phyloP scores from a whole-genome alignment of 2,113 vertebrate species.

The Boulengeromyrus knoepffleri region DNA sequence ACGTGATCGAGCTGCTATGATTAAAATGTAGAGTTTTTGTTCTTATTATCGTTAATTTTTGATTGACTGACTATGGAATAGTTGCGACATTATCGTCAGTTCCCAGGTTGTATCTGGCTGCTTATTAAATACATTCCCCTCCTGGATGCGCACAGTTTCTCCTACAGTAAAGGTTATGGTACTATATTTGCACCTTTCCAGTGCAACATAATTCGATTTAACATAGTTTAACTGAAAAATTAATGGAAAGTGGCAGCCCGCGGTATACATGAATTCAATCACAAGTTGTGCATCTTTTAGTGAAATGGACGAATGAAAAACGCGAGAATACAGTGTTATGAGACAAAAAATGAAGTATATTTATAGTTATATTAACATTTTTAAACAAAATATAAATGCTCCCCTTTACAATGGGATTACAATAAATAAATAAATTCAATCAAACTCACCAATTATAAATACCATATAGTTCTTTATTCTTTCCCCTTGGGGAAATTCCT shows the following conservation, averaged over 20 bases:
- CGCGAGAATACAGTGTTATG: constrained; percentile 27
- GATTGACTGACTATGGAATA: neutral
- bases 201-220: neutral
- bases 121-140: neutral
- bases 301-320: constrained; percentile 20
- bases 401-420: neutral
- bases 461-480: neutral
- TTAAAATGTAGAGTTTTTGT: neutral
- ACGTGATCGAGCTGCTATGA: neutral
- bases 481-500: neutral
- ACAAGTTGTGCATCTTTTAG: neutral
- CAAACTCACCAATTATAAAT: neutral
- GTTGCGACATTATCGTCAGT: neutral
- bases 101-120: neutral
- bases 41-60: neutral
- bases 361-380: neutral
- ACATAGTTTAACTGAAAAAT: neutral
- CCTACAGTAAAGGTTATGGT: neutral
- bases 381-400: neutral
- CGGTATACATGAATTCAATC: neutral
- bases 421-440: neutral
- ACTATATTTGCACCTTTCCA: neutral
- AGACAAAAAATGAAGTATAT: neutral
- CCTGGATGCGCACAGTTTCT: neutral
- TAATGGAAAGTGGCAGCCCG: neutral